These are phyloP conservation scores for Porites rus DNA, from an alignment of 92 coral and sea anemone species.

Conservation along the genomic window DNA sequence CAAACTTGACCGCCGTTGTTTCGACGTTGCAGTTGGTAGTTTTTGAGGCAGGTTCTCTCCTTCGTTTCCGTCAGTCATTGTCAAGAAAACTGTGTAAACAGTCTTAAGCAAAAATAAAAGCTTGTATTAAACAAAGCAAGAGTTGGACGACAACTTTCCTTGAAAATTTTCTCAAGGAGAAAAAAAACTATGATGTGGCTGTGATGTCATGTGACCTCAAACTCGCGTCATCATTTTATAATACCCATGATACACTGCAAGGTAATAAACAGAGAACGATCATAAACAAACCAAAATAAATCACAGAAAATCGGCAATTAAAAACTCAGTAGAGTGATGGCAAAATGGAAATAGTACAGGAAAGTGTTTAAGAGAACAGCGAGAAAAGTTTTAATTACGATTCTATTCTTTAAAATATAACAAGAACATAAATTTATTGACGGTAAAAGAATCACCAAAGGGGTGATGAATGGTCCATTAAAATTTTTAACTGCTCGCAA, in stretches of 20 bases:
- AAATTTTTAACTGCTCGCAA: no score
- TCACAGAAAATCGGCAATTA: no score
- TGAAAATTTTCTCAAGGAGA: background rate
- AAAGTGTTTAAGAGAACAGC: no score
- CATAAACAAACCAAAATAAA: background rate
- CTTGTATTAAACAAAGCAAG: background rate
- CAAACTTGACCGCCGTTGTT: slow-evolving; percentile 90
- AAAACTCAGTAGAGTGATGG: no score
- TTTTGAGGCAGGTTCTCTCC: slow-evolving; percentile 15
- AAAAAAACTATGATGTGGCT: background rate
- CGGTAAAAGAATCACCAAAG: no score
- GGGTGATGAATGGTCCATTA: no score
- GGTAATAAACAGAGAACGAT: background rate
- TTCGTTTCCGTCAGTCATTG: slow-evolving; percentile 25
- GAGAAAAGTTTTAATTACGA: no score
- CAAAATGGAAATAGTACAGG: no score
- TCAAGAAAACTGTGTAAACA: background rate
- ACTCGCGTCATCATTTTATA: slow-evolving; percentile 12
- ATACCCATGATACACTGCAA: slow-evolving; percentile 17
- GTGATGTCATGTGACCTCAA: slow-evolving; percentile 30
- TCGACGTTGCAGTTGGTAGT: slow-evolving; percentile 16
- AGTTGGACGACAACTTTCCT: background rate
- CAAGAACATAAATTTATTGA: no score
- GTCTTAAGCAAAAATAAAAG: background rate
- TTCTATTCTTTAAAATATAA: no score